These are phyloP conservation scores for Pogonocherus hispidulus DNA, from an alignment of 2,888 invertebrate species.

Conservation along the genomic window DNA sequence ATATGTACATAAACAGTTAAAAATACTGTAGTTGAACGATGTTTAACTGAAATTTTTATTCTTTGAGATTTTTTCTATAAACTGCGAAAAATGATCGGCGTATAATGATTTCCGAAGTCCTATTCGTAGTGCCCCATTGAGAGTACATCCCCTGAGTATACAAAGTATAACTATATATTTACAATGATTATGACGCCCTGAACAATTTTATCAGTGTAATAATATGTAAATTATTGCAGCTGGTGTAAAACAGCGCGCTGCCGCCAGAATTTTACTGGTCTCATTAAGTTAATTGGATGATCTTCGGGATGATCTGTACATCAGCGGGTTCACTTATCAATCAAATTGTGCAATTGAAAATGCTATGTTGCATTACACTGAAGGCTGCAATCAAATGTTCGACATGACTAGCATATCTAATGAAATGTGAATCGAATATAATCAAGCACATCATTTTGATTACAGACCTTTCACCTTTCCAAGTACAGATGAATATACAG, in stretches of 20 bases:
- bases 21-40: no score
- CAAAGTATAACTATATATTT: no score
- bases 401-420: not conserved
- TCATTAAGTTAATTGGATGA: conserved; percentile 25
- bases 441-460: not conserved
- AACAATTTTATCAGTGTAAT: not conserved
- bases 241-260: not conserved
- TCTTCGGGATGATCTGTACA: no score
- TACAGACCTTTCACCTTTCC: not conserved
- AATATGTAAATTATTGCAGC: not conserved
- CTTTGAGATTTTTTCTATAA: no score
- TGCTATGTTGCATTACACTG: not conserved
- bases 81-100: no score
- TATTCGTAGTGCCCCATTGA: no score
- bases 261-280: not conserved
- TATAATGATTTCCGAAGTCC: no score
- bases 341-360: conserved; percentile 3
- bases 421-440: not conserved
- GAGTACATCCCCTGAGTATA: no score
- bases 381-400: not conserved
- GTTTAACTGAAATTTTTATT: no score
- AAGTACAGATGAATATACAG: not conserved
- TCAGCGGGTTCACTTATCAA: not conserved
- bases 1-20: no score
- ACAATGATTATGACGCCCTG: no score